Conservation (phyloP, 2,797 vertebrate species). For the Brotula barbata region DNA sequence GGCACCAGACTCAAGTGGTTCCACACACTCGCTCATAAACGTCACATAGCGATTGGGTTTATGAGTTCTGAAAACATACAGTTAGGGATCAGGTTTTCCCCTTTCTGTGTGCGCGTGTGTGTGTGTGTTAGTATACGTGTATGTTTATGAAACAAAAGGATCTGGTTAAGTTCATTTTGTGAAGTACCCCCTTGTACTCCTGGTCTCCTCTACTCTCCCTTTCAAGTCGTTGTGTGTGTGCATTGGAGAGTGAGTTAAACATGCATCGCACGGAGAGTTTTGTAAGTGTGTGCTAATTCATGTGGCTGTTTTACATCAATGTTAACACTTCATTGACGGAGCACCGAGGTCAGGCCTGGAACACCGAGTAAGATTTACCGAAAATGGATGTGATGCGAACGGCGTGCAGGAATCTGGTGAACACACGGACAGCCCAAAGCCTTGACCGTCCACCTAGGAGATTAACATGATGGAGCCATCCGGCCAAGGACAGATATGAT, state of each 20-base stretch:
- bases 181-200: constrained; percentile 1
- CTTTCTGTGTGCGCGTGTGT: background rate
- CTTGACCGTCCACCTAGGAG: constrained; percentile 32
- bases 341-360: constrained; percentile 50
- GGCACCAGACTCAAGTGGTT: constrained; percentile 47
- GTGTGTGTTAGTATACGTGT: constrained; percentile 8
- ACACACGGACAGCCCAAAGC: constrained; percentile 31
- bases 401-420: constrained; percentile 39
- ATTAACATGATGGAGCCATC: constrained; percentile 33
- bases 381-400: constrained; percentile 46
- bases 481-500: constrained; percentile 62
- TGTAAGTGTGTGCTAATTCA: constrained; percentile 18
- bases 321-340: constrained; percentile 58
- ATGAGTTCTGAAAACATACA: constrained; percentile 64
- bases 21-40: constrained; percentile 56
- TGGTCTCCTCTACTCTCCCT: constrained; percentile 1
- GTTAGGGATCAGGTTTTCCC: constrained; percentile 44
- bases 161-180: constrained; percentile 41
- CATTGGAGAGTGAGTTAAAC: constrained; percentile 4
- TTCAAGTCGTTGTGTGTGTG: too few species aligned
- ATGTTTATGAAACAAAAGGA: constrained; percentile 35
- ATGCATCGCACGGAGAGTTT: constrained; percentile 19
- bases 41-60: constrained; percentile 47
- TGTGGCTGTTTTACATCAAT: constrained; percentile 64
- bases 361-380: constrained; percentile 45